Conservation (phyloP, 2,113 vertebrate genomes). For the Orycteropus afer region DNA sequence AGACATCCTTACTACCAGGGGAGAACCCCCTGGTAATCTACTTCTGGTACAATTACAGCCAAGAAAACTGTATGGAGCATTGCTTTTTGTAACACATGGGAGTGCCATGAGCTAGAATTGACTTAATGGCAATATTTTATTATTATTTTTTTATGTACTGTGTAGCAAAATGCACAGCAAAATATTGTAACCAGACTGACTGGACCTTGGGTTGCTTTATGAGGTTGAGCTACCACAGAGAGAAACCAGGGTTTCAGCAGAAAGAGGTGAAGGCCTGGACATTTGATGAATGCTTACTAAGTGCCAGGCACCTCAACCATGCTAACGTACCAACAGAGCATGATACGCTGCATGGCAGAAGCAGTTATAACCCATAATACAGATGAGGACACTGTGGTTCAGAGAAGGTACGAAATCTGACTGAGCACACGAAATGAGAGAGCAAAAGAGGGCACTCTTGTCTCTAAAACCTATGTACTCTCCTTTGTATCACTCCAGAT, state of each 20-base stretch:
- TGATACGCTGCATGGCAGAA: accelerated
- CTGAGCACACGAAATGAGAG: background rate
- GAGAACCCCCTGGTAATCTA: background rate
- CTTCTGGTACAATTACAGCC: background rate
- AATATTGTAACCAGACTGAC: background rate
- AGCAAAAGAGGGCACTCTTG: background rate
- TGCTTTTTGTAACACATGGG: background rate
- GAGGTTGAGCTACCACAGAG: background rate
- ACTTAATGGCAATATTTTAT: background rate
- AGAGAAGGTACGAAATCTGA: background rate
- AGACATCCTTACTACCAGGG: no score
- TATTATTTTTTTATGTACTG: no score
- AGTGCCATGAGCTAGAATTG: background rate
- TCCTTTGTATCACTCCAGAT: background rate
- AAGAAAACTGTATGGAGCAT: background rate
- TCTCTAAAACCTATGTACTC: background rate
- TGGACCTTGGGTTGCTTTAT: background rate
- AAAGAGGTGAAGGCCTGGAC: background rate
- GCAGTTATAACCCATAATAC: background rate
- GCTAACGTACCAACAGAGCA: no score
- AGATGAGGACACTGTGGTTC: background rate
- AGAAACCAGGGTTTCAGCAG: background rate
- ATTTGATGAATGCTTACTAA: background rate
- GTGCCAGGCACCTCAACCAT: background rate
- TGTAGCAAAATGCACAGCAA: background rate